Percentiles rank a stretch among this genome's conserved stretches.
These are phyloP conservation scores for Ciconia stormi DNA, from an alignment of 2,113 vertebrate genomes.

Conservation along the genomic window DNA sequence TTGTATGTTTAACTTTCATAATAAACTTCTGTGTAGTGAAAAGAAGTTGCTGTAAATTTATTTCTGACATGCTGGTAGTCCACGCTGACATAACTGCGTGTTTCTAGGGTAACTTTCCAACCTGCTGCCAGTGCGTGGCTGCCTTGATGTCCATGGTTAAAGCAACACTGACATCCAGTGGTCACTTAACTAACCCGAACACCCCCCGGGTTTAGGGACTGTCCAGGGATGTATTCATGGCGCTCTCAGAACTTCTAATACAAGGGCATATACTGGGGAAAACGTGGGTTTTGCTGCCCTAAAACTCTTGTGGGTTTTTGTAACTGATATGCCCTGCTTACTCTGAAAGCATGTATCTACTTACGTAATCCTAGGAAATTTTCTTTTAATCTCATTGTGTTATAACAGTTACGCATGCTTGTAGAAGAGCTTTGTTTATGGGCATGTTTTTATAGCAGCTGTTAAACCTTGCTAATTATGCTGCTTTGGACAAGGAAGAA, in stretches of 20 bases:
- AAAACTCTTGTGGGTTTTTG: not conserved
- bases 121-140: not conserved
- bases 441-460: not conserved
- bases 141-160: not conserved
- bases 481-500: not conserved
- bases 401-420: accelerated
- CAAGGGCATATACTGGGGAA: accelerated
- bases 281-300: not conserved
- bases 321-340: accelerated
- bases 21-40: slow-evolving; percentile 88
- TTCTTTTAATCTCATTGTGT: accelerated
- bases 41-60: slow-evolving; percentile 12
- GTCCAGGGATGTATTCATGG: no score
- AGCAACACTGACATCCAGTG: slow-evolving; percentile 71
- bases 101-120: not conserved
- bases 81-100: accelerated
- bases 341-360: accelerated
- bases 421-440: not conserved
- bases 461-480: not conserved
- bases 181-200: not conserved
- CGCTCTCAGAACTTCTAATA: accelerated
- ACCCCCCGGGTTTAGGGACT: not conserved
- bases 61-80: not conserved
- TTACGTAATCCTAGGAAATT: not conserved
- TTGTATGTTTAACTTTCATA: slow-evolving; percentile 84